A percentile compares a stretch with the other conserved stretches of the same genome.
phyloP scores from a whole-genome alignment of 2,113 vertebrate genomes.

The Pomatostomus ruficeps region DNA sequence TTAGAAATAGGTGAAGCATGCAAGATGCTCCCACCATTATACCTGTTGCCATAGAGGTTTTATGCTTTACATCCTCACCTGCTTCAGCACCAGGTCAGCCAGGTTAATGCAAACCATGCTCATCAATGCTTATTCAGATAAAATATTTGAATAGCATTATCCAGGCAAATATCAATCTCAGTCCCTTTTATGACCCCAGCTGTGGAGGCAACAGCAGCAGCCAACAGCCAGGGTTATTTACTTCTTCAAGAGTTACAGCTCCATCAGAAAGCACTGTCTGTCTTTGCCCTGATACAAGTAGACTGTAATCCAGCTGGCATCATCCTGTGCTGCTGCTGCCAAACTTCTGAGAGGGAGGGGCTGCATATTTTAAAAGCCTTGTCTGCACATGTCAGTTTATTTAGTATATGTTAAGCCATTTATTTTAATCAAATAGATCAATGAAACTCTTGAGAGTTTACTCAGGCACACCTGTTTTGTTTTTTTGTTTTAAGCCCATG shows the following conservation, averaged over 20 bases:
- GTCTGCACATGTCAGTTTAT: conserved; percentile 37
- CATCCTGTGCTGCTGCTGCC: neutral
- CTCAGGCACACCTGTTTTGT: conserved; percentile 32
- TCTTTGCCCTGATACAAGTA: neutral
- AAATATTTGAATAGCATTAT: neutral
- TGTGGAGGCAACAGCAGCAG: neutral
- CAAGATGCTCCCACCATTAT: neutral
- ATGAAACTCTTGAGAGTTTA: conserved; percentile 5
- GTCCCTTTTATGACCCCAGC: neutral
- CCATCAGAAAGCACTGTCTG: neutral
- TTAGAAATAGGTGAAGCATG: neutral
- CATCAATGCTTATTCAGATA: neutral
- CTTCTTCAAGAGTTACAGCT: neutral
- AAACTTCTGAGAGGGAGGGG: conserved; percentile 5
- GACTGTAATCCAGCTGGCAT: conserved; percentile 28
- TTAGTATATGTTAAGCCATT: conserved; percentile 2
- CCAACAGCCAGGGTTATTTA: neutral
- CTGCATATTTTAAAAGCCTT: conserved; percentile 19
- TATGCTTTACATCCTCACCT: neutral
- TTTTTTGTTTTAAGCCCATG: neutral
- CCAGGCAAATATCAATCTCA: neutral
- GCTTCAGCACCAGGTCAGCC: neutral
- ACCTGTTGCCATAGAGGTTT: neutral
- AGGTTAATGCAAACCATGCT: neutral
- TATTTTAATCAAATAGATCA: conserved; percentile 53